phyloP scores from a whole-genome alignment of 2,797 vertebrate genomes.

The Rhincodon typus region DNA sequence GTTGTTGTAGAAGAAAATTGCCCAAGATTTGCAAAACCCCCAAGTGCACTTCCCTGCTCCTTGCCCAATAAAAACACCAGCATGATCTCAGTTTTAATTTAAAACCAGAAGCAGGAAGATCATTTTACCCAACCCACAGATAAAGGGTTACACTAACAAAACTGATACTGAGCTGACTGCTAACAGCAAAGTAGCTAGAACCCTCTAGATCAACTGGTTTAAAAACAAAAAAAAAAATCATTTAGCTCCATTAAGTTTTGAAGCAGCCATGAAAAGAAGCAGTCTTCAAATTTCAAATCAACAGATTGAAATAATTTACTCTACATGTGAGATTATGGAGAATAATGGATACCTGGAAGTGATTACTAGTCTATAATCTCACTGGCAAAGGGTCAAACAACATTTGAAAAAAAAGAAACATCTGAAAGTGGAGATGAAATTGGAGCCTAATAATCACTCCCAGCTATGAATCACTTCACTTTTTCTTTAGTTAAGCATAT shows the following conservation, averaged over 20 bases:
- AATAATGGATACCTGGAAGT: conserved; percentile 26
- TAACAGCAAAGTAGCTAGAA: neutral
- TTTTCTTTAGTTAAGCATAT: neutral
- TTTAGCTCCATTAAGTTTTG: neutral
- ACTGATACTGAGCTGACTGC: neutral
- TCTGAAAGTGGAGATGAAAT: conserved; percentile 27
- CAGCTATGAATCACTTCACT: neutral
- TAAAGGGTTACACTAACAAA: neutral
- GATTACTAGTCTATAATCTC: conserved; percentile 21
- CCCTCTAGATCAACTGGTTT: neutral
- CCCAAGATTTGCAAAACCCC: neutral
- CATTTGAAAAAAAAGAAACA: neutral
- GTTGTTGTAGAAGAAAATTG: too few species aligned
- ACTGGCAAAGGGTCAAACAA: conserved; percentile 22
- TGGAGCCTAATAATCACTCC: neutral
- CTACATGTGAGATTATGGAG: neutral
- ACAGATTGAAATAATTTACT: conserved; percentile 29
- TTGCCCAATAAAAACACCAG: neutral
- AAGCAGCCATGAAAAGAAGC: neutral
- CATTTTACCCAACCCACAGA: neutral
- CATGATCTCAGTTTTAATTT: neutral
- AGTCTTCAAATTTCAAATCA: neutral
- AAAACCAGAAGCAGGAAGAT: neutral
- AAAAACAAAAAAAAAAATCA: neutral
- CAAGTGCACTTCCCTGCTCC: neutral